These are phyloP conservation scores for Eublepharis macularius DNA, from an alignment of 2,113 vertebrate genomes.

Conservation along the genomic window DNA sequence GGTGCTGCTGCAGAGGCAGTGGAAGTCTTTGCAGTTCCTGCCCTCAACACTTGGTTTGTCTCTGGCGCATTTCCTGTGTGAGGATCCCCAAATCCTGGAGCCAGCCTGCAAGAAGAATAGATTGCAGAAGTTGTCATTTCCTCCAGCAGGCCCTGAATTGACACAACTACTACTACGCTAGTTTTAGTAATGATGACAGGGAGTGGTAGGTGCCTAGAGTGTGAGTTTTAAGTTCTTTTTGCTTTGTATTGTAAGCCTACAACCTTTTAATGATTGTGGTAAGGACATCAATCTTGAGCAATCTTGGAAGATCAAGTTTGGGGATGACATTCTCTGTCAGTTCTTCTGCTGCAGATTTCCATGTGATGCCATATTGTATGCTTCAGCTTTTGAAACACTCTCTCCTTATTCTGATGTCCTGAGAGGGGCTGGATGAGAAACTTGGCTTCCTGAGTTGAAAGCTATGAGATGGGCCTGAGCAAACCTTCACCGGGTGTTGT, in stretches of 20 bases:
- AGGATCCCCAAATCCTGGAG: background rate
- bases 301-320: background rate
- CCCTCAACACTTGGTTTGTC: too few relatives aligned
- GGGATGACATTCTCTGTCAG: too few relatives aligned
- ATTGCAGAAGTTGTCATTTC: background rate
- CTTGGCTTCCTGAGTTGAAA: background rate
- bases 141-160: background rate
- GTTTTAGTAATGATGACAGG: background rate
- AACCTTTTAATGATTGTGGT: background rate
- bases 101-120: background rate
- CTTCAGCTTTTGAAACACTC: background rate
- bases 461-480: background rate
- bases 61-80: too few relatives aligned
- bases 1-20: too few relatives aligned
- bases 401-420: background rate
- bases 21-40: too few relatives aligned
- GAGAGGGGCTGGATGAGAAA: background rate
- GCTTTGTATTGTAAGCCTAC: too few relatives aligned
- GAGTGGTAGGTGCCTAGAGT: background rate
- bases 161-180: too few relatives aligned
- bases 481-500: conserved; percentile 8
- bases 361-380: background rate
- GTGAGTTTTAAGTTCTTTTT: too few relatives aligned
- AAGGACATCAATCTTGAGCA: too few relatives aligned
- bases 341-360: background rate